A percentile compares a stretch with the other conserved stretches of the same genome.
Evolutionary conservation across 2,797 vertebrate genomes (phyloP).

Genomic region (Liparis tanakae): DNA sequence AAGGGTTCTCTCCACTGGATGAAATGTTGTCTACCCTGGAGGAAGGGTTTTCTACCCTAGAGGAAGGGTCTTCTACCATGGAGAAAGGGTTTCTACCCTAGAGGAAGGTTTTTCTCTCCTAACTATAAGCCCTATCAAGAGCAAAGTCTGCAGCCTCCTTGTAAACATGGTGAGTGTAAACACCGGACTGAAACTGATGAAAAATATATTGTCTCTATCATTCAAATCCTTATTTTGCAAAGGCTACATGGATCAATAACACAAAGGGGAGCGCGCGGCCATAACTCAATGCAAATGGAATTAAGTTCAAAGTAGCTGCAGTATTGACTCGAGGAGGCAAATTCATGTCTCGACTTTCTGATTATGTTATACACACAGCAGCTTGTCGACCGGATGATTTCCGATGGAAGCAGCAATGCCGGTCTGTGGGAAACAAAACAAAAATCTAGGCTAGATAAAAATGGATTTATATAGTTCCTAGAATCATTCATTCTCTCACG

Average conservation of each 20-base stretch:
- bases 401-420: conserved; percentile 27
- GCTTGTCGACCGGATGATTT: conserved; percentile 45
- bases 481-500: conserved; percentile 41
- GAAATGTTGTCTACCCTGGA: too few relatives aligned
- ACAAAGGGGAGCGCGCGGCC: conserved; percentile 33
- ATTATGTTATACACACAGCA: conserved; percentile 45
- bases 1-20: too few relatives aligned
- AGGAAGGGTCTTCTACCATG: too few relatives aligned
- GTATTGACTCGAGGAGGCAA: conserved; percentile 55
- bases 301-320: conserved; percentile 45
- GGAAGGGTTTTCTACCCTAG: too few relatives aligned
- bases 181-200: conserved; percentile 9
- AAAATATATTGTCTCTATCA: conserved; percentile 26
- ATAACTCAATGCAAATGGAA: conserved; percentile 56
- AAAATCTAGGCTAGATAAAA: conserved; percentile 31
- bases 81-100: too few relatives aligned
- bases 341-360: conserved; percentile 56
- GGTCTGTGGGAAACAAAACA: conserved; percentile 22
- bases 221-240: conserved; percentile 31
- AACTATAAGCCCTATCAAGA: too few relatives aligned
- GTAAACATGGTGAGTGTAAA: too few relatives aligned
- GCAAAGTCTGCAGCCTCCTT: too few relatives aligned
- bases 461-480: neutral
- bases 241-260: conserved; percentile 52
- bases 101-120: too few relatives aligned